Base-by-base conservation (phyloP, 2,888 invertebrate genomes). In the Agriopis aurantiaria region DNA sequence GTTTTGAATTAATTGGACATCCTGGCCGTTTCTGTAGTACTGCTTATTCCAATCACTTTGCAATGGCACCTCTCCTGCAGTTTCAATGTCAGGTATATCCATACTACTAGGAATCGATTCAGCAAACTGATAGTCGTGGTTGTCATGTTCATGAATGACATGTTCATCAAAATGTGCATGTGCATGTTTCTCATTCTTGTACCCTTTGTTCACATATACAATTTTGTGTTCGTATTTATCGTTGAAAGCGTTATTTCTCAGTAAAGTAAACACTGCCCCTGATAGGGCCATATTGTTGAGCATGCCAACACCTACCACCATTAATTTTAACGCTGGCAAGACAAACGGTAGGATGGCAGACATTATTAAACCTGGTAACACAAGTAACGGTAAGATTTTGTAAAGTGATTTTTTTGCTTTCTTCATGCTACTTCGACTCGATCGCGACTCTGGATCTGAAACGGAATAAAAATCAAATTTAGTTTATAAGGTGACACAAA, bases 251-350 rank as follows among this genome's bases (percentile, higher is more conserved):
- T 95, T 95, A 77, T 95, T 95, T 73, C 96, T 89, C 3, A 96
- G 85, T 7, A 96, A 81, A 5, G 95, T 92, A 78, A 96, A 95
- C 17, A 96, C 83, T 0, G 96, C 96, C 0, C 96, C 95, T 41
- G 95, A 90, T 51, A 97, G 92, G 0, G 96, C 96, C 91, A 96
- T 95, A 76, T 96, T 96, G 84, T 97, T 97, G 58, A 97, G 87
- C 85, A 96, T 91, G 0, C 95, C 95, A 0, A 95, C 95, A 58
- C 94, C 91, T 45, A 96, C 88, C 0, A 96, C 95, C 84, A 96
- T 95, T 94, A 96, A 95, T 83, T 96, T 96, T 14, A 97, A 82
- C 0, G 95, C 96, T 0, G 97, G 97, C 80, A 97, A 84, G 17
- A 96, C 85, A 85, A 96, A 96, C 0, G 97, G 97, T 80, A 96